Conservation (phyloP, 2,888 invertebrate species). For the Tillus elongatus region DNA sequence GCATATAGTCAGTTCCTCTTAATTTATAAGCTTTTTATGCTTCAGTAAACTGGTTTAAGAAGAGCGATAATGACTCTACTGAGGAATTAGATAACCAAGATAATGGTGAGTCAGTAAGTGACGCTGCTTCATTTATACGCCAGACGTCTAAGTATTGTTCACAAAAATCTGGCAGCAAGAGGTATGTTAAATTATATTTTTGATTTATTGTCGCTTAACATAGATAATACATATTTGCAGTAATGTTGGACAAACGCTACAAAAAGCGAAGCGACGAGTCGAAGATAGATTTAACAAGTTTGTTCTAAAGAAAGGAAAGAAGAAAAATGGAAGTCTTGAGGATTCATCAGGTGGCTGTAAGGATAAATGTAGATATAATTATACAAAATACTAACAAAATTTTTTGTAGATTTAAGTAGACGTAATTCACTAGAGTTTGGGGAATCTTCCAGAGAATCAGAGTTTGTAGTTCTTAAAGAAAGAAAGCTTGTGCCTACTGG, state of each 20-base stretch:
- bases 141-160: conserved; percentile 44
- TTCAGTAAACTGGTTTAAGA: conserved; percentile 51
- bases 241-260: conserved; percentile 58
- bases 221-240: conserved; percentile 20
- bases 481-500: conserved; percentile 71
- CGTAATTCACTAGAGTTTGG: conserved; percentile 76
- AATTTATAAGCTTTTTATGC: too few relatives aligned
- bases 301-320: conserved; percentile 77
- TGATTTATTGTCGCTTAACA: neutral
- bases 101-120: conserved; percentile 32
- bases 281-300: conserved; percentile 83
- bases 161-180: conserved; percentile 29
- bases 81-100: conserved; percentile 50
- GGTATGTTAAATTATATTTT: conserved; percentile 14
- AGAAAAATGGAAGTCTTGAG: conserved; percentile 80
- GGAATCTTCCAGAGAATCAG: conserved; percentile 72
- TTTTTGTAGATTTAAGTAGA: conserved; percentile 56
- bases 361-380: conserved; percentile 25
- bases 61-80: conserved; percentile 41
- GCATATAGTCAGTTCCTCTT: conserved; percentile 5
- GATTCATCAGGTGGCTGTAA: conserved; percentile 72
- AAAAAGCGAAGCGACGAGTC: conserved; percentile 77
- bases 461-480: conserved; percentile 81
- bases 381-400: conserved; percentile 8
- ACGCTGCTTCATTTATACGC: conserved; percentile 33